phyloP scores from a whole-genome alignment of 2,113 vertebrate species.

The Ahaetulla prasina region DNA sequence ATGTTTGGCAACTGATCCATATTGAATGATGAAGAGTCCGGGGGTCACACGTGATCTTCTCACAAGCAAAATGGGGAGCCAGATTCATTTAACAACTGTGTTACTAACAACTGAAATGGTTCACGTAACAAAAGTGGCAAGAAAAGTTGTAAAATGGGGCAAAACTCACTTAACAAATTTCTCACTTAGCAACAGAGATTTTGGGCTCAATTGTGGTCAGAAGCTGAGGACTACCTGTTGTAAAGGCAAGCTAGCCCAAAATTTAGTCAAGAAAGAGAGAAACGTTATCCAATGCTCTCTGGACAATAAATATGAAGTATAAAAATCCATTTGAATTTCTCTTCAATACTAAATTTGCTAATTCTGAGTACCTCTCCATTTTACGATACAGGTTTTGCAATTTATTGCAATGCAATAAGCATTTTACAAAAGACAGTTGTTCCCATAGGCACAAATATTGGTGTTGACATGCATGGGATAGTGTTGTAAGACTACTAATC shows the following conservation, averaged over 20 bases:
- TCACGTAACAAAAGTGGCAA: too few relatives aligned
- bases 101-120: too few relatives aligned
- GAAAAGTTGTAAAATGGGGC: too few relatives aligned
- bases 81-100: too few relatives aligned
- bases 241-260: conserved; percentile 18
- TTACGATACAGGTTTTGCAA: not conserved
- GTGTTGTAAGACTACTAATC: not conserved
- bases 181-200: too few relatives aligned
- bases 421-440: not conserved
- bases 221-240: too few relatives aligned
- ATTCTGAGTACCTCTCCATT: not conserved
- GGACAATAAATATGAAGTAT: not conserved
- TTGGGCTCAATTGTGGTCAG: too few relatives aligned
- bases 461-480: not conserved
- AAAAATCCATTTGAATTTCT: not conserved
- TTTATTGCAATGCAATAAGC: not conserved
- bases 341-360: not conserved
- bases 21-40: too few relatives aligned
- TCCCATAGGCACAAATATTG: not conserved
- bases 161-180: too few relatives aligned
- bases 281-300: not conserved
- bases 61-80: too few relatives aligned
- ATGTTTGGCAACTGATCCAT: too few relatives aligned
- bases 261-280: not conserved
- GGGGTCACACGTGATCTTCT: too few relatives aligned